A percentile compares a stretch with the other conserved stretches of the same genome.
These are phyloP conservation scores for Nyleta sp. DNA, from an alignment of 2,888 invertebrate genomes.

Conservation along the genomic window DNA sequence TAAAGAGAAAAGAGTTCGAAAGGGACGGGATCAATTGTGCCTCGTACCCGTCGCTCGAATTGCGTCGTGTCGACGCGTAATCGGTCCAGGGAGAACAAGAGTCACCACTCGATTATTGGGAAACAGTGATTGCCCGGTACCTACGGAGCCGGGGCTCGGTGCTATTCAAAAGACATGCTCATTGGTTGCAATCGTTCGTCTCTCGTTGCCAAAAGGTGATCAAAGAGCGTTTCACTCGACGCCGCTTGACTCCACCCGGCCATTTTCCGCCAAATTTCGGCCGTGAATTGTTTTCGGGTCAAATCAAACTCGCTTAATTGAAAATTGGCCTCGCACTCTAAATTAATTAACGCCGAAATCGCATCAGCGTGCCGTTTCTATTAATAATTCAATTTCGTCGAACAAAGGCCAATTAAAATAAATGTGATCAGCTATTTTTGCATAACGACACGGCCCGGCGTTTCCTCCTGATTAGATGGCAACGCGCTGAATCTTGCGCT, in stretches of 20 bases:
- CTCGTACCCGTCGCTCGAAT: constrained; percentile 53
- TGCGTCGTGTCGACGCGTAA: constrained; percentile 68
- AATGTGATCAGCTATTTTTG: constrained; percentile 15
- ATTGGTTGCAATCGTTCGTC: constrained; percentile 60
- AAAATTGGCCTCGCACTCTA: neutral
- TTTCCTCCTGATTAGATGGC: constrained; percentile 40
- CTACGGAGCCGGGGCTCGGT: constrained; percentile 27
- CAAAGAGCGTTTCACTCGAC: constrained; percentile 50
- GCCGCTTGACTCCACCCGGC: constrained; percentile 17
- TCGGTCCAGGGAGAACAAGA: constrained; percentile 65
- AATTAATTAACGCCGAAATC: neutral
- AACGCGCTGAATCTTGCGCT: constrained; percentile 15
- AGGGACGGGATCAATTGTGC: constrained; percentile 61
- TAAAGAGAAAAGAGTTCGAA: constrained; percentile 54
- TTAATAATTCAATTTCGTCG: neutral
- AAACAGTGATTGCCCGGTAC: constrained; percentile 67
- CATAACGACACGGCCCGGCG: constrained; percentile 15
- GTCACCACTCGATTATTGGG: constrained; percentile 68
- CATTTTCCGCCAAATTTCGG: constrained; percentile 13
- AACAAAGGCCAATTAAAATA: neutral
- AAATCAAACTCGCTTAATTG: constrained; percentile 10
- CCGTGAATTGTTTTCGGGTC: neutral
- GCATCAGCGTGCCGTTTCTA: neutral
- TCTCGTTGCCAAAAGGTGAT: constrained; percentile 59
- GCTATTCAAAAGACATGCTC: constrained; percentile 61